phyloP scores from a whole-genome alignment of 2,888 invertebrate species.

The Agonopterix arenella region DNA sequence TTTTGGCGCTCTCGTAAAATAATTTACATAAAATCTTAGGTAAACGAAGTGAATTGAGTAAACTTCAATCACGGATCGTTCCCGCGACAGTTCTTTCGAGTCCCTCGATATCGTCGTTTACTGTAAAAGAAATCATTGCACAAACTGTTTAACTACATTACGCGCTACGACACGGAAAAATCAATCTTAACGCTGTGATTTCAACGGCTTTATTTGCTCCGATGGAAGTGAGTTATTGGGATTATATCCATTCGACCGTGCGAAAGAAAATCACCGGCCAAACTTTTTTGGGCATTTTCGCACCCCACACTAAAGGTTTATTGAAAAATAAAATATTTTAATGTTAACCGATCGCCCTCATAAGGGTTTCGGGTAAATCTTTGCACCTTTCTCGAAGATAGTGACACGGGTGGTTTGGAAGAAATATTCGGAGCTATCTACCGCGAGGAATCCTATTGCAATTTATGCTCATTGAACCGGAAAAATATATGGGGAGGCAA shows the following conservation, averaged over 20 bases:
- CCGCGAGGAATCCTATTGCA: constrained; percentile 71
- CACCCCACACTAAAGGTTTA: constrained; percentile 35
- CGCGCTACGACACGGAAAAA: constrained; percentile 9
- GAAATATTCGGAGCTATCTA: constrained; percentile 61
- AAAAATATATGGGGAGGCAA: constrained; percentile 68
- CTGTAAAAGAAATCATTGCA: constrained; percentile 13
- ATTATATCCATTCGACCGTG: constrained; percentile 34
- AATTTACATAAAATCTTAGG: constrained; percentile 42
- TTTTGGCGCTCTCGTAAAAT: constrained; percentile 22
- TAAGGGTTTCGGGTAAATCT: constrained; percentile 52
- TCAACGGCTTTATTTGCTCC: constrained; percentile 28
- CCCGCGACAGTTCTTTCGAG: background rate
- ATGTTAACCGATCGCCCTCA: constrained; percentile 44
- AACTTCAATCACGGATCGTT: constrained; percentile 46
- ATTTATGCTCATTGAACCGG: constrained; percentile 72
- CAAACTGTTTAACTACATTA: constrained; percentile 11
- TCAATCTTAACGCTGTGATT: constrained; percentile 18
- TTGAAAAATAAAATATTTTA: constrained; percentile 55
- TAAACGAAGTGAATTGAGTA: constrained; percentile 53
- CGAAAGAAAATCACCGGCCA: constrained; percentile 31
- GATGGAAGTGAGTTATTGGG: constrained; percentile 33
- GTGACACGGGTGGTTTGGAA: constrained; percentile 42
- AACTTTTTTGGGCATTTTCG: constrained; percentile 22
- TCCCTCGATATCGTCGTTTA: background rate
- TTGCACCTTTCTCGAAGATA: constrained; percentile 51